phyloP scores from a whole-genome alignment of 2,888 invertebrate species.

The Physocephala rufipes region DNA sequence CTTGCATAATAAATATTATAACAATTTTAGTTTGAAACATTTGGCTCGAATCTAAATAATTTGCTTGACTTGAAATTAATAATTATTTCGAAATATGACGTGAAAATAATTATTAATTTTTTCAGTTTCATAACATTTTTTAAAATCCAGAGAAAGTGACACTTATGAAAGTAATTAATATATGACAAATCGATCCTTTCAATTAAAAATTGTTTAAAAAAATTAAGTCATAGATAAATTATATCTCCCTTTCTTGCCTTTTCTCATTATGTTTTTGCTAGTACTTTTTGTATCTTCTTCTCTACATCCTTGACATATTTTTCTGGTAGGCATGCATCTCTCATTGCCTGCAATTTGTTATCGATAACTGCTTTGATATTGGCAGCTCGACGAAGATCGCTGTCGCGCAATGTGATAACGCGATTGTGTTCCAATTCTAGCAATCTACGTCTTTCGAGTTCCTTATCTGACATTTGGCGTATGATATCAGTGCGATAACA shows the following conservation, averaged over 20 bases:
- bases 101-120: no score
- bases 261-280: constrained; percentile 43
- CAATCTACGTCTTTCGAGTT: constrained; percentile 56
- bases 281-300: constrained; percentile 54
- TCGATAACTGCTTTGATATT: constrained; percentile 62
- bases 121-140: no score
- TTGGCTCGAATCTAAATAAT: no score
- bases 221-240: no score
- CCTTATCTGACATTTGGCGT: constrained; percentile 62
- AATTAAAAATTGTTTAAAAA: no score
- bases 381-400: constrained; percentile 59
- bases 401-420: constrained; percentile 59
- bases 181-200: no score
- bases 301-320: constrained; percentile 65
- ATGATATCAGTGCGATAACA: constrained; percentile 62
- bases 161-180: no score
- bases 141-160: no score
- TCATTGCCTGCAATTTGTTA: constrained; percentile 62
- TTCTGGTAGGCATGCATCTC: constrained; percentile 63
- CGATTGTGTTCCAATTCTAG: constrained; percentile 57
- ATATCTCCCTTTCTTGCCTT: neutral
- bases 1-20: no score
- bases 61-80: no score
- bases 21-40: no score
- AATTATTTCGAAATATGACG: no score